A percentile compares a stretch with the other conserved stretches of the same genome.
Evolutionary conservation across 53 echinoderm and acorn worm species (phyloP).

Genomic region (Holothuria scabra): DNA sequence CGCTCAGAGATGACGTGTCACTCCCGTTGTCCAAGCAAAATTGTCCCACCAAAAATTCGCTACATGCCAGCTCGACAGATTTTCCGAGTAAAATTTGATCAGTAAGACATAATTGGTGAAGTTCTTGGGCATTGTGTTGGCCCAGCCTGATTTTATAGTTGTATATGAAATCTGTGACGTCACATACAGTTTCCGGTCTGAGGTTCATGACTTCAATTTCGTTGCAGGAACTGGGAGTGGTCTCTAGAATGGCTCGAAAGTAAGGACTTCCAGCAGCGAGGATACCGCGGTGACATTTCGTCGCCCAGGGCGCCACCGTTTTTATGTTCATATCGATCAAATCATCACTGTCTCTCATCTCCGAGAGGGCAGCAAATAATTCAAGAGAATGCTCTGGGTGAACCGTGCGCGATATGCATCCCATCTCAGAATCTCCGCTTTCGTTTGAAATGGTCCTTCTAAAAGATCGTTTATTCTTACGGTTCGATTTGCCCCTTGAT

Average conservation of each 20-base stretch:
- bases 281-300: constrained; percentile 77
- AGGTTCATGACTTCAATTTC: constrained; percentile 66
- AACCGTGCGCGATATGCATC: constrained; percentile 3
- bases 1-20: constrained; percentile 87
- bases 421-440: constrained; percentile 2
- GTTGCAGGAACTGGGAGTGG: constrained; percentile 17
- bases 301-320: constrained; percentile 53
- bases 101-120: constrained; percentile 71
- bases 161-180: constrained; percentile 86
- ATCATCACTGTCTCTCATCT: constrained; percentile 81
- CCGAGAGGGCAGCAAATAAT: constrained; percentile 73
- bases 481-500: constrained; percentile 3
- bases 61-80: constrained; percentile 84
- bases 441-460: constrained; percentile 53
- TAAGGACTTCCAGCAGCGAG: constrained; percentile 94
- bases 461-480: constrained; percentile 2
- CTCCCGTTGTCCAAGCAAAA: constrained; percentile 80
- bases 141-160: constrained; percentile 73
- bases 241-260: constrained; percentile 59
- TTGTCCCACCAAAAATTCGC: constrained; percentile 86
- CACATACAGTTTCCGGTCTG: constrained; percentile 64
- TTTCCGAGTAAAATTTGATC: constrained; percentile 74
- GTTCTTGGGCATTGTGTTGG: constrained; percentile 79
- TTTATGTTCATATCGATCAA: constrained; percentile 70
- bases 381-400: constrained; percentile 80